A percentile compares a stretch with the other conserved stretches of the same genome.
Evolutionary conservation across 2,888 invertebrate species (phyloP).

Genomic region (Platerodrilus igneus): DNA sequence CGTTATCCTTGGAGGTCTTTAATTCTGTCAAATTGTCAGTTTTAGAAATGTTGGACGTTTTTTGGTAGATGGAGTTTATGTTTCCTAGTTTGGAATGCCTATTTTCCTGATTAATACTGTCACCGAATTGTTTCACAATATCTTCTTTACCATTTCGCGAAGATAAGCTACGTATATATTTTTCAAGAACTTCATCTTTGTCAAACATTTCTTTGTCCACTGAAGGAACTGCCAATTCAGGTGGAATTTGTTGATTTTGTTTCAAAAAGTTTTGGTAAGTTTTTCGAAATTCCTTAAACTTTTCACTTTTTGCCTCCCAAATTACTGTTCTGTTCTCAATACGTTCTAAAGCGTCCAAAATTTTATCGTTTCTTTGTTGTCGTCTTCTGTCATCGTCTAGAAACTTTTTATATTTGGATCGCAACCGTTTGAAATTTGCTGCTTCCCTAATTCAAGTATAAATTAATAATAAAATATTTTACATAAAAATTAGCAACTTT

Average conservation of each 20-base stretch:
- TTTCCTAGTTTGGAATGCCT: slow-evolving; percentile 17
- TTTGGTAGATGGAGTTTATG: slow-evolving; percentile 13
- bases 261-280: slow-evolving; percentile 38
- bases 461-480: slow-evolving; percentile 1
- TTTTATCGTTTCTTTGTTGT: slow-evolving; percentile 56
- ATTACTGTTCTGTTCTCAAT: slow-evolving; percentile 55
- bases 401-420: slow-evolving; percentile 50
- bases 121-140: slow-evolving; percentile 8
- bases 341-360: slow-evolving; percentile 54
- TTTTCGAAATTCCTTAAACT: slow-evolving; percentile 50
- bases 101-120: slow-evolving; percentile 5
- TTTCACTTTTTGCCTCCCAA: slow-evolving; percentile 57
- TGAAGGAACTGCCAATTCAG: neutral
- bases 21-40: slow-evolving; percentile 5
- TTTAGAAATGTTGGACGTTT: slow-evolving; percentile 1
- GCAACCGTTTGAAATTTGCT: slow-evolving; percentile 42
- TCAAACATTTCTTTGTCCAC: slow-evolving; percentile 20
- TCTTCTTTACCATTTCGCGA: slow-evolving; percentile 28
- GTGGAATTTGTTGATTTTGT: slow-evolving; percentile 4
- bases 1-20: slow-evolving; percentile 15
- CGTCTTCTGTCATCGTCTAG: slow-evolving; percentile 56
- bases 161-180: slow-evolving; percentile 29
- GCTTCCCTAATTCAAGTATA: slow-evolving; percentile 38
- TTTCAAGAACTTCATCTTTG: slow-evolving; percentile 32
- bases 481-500: no score